phyloP scores from a whole-genome alignment of 2,113 vertebrate genomes.

The Sebastes fasciatus region DNA sequence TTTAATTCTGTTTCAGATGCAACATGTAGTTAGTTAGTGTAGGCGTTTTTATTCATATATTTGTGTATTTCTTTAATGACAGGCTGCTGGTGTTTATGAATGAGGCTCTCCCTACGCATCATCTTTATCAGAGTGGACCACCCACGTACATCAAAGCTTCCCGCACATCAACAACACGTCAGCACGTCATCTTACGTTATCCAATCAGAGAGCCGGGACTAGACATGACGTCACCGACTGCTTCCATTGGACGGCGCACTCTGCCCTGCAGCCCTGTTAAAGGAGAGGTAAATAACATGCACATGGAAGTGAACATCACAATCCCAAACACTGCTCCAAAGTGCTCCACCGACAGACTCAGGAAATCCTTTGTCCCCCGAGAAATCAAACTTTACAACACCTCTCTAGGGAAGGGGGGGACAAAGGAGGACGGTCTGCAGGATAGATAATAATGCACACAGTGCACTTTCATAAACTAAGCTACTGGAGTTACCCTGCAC shows the following conservation, averaged over 20 bases:
- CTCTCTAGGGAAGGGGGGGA: no score
- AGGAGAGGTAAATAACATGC: neutral
- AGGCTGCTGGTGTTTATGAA: slow-evolving; percentile 39
- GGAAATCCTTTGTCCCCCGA: no score
- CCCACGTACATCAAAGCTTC: slow-evolving; percentile 78
- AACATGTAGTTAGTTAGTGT: neutral
- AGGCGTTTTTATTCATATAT: neutral
- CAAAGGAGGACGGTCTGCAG: no score
- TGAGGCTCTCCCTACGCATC: slow-evolving; percentile 7
- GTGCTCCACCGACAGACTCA: neutral
- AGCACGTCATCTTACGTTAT: slow-evolving; percentile 20
- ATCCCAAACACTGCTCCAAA: neutral
- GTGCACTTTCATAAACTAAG: no score
- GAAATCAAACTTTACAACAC: no score
- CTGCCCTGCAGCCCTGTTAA: neutral
- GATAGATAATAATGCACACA: no score
- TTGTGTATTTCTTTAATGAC: neutral
- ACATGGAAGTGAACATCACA: neutral
- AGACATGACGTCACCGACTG: neutral
- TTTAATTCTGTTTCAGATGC: neutral
- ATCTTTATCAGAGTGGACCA: slow-evolving; percentile 55
- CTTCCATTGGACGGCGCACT: slow-evolving; percentile 10
- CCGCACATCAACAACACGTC: slow-evolving; percentile 55
- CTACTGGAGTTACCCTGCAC: no score
- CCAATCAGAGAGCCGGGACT: slow-evolving; percentile 56